These are phyloP conservation scores for Sylvia borin DNA, from an alignment of 2,797 vertebrate species.

Conservation along the genomic window DNA sequence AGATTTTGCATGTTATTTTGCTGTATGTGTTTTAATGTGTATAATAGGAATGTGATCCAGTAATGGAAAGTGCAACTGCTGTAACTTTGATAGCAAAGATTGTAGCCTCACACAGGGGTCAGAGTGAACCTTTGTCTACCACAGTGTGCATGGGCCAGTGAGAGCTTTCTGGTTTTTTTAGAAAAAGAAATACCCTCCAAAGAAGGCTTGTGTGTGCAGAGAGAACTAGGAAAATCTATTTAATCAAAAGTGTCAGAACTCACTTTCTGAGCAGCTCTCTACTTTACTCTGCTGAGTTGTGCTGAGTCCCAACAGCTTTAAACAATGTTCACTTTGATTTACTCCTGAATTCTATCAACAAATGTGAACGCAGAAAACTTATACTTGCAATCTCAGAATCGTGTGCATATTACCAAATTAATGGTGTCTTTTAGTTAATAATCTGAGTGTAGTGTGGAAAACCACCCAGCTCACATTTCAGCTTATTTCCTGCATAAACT, in stretches of 20 bases:
- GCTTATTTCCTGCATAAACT: background rate
- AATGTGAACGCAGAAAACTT: background rate
- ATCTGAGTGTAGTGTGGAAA: background rate
- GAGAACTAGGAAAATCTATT: background rate
- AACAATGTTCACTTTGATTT: background rate
- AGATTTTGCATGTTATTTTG: background rate
- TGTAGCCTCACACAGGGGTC: background rate
- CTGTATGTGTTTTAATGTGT: background rate
- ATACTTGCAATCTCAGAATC: background rate
- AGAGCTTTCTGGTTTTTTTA: background rate
- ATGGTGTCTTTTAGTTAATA: conserved; percentile 25
- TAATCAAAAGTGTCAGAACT: background rate
- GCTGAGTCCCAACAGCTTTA: background rate
- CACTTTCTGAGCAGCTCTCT: background rate
- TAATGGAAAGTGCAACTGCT: background rate
- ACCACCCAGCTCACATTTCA: background rate
- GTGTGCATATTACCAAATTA: background rate
- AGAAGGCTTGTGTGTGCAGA: background rate
- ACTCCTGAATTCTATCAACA: background rate
- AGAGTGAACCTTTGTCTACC: background rate
- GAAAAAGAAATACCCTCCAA: background rate
- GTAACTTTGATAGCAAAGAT: background rate
- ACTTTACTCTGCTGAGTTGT: background rate
- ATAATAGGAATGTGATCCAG: background rate
- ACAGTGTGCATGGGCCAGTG: background rate